Evolutionary conservation across 1,140 invertebrate species (phyloP), one percentile per base, ranked within the genome.

Genomic region (Camponotus pennsylvanicus): DNA sequence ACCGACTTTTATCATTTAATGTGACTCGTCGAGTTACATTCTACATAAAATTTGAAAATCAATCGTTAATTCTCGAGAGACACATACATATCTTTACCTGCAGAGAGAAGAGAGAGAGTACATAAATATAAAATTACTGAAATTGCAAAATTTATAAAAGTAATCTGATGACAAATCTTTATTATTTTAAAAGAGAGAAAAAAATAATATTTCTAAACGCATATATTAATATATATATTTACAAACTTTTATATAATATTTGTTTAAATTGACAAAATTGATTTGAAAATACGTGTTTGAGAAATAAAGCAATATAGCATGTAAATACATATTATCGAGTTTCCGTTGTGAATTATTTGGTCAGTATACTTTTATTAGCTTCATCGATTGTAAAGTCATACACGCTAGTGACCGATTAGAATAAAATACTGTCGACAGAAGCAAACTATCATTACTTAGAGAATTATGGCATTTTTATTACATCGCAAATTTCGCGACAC

Each of bases 381-480:
- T 42, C 49, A 57, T 32, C 49, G 49, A 80, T 11, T 80, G 49
- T 40, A n/a, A 70, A 42, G 9, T 71, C 57, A 70, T 7, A 70
- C 37, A 71, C 18, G 34, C 66, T 80, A 57, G 9, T 42, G n/a
- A 15, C 15, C 52, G 66, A 70, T 70, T 70, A 80, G 21, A 8
- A 42, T 57, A 70, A 9, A 71, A 71, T 57, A 42, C 49, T 70
- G 15, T 59, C 57, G 34, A 18, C 49, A 80, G 15, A 57, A 32
- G 21, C 9, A 27, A 80, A 55, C 15, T 69, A 15, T 32, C 45
- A 42, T 70, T 79, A 67, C 7, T 52, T 13, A 37, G 3, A 27
- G 52, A 57, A 57, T 80, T 80, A 80, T 55, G 11, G 18, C 42
- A 80, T 70, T 80, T 69, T 79, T 79, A 79, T 80, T 69, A 80